Percentiles rank a stretch among this genome's conserved stretches.
Evolutionary conservation across 2,797 vertebrate species (phyloP).

Genomic region (Eulemur rubriventer): DNA sequence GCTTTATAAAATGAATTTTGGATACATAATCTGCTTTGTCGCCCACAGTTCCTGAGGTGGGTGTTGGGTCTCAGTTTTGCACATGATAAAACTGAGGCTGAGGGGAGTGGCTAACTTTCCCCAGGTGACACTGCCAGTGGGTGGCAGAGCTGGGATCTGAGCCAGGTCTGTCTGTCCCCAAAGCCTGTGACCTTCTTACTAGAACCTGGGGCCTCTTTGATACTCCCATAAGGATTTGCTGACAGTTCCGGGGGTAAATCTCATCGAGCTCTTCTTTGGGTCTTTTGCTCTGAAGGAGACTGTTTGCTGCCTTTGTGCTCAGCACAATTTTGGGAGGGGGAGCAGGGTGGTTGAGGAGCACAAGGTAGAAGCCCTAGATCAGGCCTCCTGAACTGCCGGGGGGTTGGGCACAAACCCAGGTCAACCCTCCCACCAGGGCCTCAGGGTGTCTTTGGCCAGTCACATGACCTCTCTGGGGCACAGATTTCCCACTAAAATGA

Average conservation of each 20-base stretch:
- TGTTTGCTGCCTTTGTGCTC: too few relatives aligned
- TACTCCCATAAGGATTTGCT: neutral
- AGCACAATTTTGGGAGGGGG: neutral
- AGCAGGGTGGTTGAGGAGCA: too few relatives aligned
- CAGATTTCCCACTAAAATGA: neutral
- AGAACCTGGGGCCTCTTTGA: neutral
- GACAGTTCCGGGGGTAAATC: neutral
- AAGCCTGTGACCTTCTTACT: neutral
- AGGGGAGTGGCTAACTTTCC: neutral
- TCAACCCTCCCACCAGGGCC: neutral
- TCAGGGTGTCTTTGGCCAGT: neutral
- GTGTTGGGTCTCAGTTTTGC: neutral
- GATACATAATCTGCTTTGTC: too few relatives aligned
- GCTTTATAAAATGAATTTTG: neutral
- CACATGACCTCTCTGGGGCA: neutral
- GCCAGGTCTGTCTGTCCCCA: neutral
- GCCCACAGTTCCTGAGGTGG: too few relatives aligned
- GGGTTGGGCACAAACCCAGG: neutral
- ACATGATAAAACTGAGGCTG: neutral
- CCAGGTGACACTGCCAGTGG: neutral
- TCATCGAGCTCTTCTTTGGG: neutral
- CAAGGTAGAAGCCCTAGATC: neutral
- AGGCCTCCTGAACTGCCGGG: neutral
- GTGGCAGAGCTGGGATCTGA: neutral
- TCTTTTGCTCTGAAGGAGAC: neutral